Percentiles rank a stretch among this genome's conserved stretches.
Evolutionary conservation across 30 jellyfish, hydroid and myxozoan genomes (phyloP).

Genomic region (Catostylus mosaicus): DNA sequence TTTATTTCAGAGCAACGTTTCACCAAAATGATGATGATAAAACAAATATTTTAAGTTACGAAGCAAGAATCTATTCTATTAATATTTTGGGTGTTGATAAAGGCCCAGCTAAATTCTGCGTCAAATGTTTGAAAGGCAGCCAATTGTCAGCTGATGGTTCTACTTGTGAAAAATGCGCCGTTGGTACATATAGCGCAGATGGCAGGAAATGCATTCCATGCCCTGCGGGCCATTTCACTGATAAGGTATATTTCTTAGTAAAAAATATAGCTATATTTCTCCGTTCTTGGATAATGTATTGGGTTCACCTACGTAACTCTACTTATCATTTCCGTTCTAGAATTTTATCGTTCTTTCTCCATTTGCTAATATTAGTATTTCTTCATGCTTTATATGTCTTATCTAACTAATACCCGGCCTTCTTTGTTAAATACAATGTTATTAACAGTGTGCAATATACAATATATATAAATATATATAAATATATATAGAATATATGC

Average conservation of each 20-base stretch:
- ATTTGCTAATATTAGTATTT: too few species aligned
- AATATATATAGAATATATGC: too few species aligned
- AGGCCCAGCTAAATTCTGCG: slow-evolving; percentile 74
- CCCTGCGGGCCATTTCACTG: slow-evolving; percentile 65
- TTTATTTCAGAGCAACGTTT: slow-evolving; percentile 68
- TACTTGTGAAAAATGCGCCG: slow-evolving; percentile 80
- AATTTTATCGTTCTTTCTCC: too few species aligned
- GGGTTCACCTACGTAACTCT: too few species aligned
- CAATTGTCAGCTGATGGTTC: slow-evolving; percentile 57
- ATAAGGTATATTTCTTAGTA: slow-evolving; percentile 39
- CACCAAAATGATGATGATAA: slow-evolving; percentile 90
- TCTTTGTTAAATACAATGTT: too few species aligned
- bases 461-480: too few species aligned
- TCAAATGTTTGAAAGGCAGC: slow-evolving; percentile 78
- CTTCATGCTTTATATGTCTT: too few species aligned
- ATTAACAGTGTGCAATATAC: too few species aligned
- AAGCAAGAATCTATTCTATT: slow-evolving; percentile 73
- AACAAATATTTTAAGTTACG: slow-evolving; percentile 77
- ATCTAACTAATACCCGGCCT: too few species aligned
- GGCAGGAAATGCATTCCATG: slow-evolving; percentile 83
- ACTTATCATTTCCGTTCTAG: too few species aligned
- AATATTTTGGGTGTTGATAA: slow-evolving; percentile 68
- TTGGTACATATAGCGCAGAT: slow-evolving; percentile 80
- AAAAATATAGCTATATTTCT: neutral
- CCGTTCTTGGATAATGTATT: neutral